phyloP scores from a whole-genome alignment of 2,888 invertebrate species.

The Parnassius smintheus region DNA sequence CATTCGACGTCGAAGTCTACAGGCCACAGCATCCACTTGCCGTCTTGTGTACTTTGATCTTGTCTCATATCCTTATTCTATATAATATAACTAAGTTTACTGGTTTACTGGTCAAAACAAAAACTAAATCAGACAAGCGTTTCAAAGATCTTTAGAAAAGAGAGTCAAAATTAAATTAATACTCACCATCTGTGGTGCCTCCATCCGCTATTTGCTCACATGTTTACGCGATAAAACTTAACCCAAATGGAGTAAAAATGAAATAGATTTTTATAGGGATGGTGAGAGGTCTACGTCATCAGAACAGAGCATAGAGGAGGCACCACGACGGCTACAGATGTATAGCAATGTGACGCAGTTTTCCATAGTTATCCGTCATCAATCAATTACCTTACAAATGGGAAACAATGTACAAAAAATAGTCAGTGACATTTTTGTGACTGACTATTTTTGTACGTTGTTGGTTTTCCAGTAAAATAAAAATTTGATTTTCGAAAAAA shows the following conservation, averaged over 20 bases:
- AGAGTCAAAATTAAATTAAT: conserved; percentile 35
- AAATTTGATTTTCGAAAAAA: too few species aligned
- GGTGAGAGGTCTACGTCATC: conserved; percentile 64
- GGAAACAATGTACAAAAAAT: background rate
- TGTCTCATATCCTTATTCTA: too few species aligned
- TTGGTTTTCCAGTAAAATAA: too few species aligned
- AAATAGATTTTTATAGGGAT: conserved; percentile 27
- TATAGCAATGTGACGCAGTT: conserved; percentile 47
- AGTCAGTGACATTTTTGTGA: too few species aligned
- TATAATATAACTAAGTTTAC: too few species aligned
- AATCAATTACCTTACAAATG: conserved; percentile 60
- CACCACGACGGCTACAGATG: conserved; percentile 72
- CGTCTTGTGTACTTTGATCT: too few species aligned
- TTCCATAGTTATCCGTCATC: conserved; percentile 77
- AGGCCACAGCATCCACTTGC: too few species aligned
- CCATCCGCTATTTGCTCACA: conserved; percentile 54
- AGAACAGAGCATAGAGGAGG: conserved; percentile 79
- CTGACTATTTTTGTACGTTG: too few species aligned
- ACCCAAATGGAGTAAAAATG: conserved; percentile 27
- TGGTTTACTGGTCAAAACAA: background rate
- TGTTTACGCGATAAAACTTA: conserved; percentile 35
- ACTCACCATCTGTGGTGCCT: conserved; percentile 76
- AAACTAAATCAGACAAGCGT: background rate
- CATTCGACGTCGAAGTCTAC: too few species aligned
- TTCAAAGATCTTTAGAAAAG: background rate